These are phyloP conservation scores for Stegana nigrithorax DNA, from an alignment of 2,888 invertebrate species.

Conservation along the genomic window DNA sequence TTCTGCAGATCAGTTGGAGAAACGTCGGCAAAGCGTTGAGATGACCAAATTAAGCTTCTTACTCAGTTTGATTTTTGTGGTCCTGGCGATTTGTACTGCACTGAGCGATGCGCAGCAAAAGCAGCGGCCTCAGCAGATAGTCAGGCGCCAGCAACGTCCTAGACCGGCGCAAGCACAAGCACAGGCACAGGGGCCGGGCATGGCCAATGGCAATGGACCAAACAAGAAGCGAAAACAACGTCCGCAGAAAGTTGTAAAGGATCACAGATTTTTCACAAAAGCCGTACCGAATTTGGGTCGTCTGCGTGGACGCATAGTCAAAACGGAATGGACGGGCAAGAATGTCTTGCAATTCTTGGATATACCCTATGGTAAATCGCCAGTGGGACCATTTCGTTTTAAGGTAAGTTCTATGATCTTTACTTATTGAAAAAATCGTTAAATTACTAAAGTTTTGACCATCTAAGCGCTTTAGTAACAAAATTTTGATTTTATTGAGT, in stretches of 20 bases:
- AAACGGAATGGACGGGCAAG: constrained; percentile 57
- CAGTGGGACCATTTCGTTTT: constrained; percentile 52
- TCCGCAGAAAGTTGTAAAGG: background rate
- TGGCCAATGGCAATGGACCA: constrained; percentile 2
- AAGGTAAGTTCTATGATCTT: too few relatives aligned
- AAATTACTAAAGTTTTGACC: background rate
- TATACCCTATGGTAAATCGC: constrained; percentile 62
- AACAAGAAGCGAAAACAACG: constrained; percentile 20
- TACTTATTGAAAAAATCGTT: background rate
- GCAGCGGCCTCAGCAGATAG: constrained; percentile 30
- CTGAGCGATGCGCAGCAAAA: constrained; percentile 33
- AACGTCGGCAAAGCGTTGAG: constrained; percentile 27
- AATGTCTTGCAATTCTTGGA: constrained; percentile 62
- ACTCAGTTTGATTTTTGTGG: constrained; percentile 27
- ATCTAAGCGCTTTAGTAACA: background rate
- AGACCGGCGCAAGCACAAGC: constrained; percentile 23
- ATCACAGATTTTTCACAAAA: constrained; percentile 38
- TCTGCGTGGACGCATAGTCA: constrained; percentile 52
- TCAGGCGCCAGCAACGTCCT: constrained; percentile 4
- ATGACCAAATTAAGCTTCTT: constrained; percentile 39
- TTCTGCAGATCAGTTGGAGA: constrained; percentile 36
- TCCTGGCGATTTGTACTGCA: constrained; percentile 33
- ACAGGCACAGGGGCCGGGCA: constrained; percentile 26
- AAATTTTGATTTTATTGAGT: too few relatives aligned
- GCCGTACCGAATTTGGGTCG: constrained; percentile 54